These are phyloP conservation scores for Amblyopsis rosae DNA, from an alignment of 2,113 vertebrate species.

Conservation along the genomic window DNA sequence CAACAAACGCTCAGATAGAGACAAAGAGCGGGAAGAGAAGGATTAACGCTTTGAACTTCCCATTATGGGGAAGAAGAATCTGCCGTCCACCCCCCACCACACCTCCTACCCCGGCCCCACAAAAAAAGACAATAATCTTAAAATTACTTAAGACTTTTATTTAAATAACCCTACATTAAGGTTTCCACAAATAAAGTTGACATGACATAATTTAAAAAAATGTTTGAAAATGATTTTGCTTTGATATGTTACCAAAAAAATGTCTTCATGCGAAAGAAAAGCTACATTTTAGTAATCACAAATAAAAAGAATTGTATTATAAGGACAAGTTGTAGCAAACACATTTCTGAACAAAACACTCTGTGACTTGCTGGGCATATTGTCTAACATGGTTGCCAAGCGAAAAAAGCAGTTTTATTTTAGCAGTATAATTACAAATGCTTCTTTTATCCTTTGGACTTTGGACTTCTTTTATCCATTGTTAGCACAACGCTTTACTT, in stretches of 20 bases:
- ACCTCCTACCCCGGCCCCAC: neutral
- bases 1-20: constrained; percentile 34
- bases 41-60: constrained; percentile 49
- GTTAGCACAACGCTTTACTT: neutral
- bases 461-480: neutral
- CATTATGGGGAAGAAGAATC: constrained; percentile 57
- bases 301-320: neutral
- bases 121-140: neutral
- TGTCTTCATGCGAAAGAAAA: neutral
- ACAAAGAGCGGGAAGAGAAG: constrained; percentile 42
- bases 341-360: too few species aligned
- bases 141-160: neutral
- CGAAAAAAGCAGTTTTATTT: neutral
- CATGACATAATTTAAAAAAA: too few species aligned
- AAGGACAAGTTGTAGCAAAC: neutral
- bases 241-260: neutral
- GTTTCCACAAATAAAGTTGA: neutral
- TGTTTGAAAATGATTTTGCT: neutral
- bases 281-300: neutral
- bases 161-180: neutral
- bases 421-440: neutral
- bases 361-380: neutral
- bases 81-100: constrained; percentile 12
- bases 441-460: neutral
- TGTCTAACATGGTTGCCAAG: neutral